These are phyloP conservation scores for Morpho helenor DNA, from an alignment of 2,888 invertebrate species.

Conservation along the genomic window DNA sequence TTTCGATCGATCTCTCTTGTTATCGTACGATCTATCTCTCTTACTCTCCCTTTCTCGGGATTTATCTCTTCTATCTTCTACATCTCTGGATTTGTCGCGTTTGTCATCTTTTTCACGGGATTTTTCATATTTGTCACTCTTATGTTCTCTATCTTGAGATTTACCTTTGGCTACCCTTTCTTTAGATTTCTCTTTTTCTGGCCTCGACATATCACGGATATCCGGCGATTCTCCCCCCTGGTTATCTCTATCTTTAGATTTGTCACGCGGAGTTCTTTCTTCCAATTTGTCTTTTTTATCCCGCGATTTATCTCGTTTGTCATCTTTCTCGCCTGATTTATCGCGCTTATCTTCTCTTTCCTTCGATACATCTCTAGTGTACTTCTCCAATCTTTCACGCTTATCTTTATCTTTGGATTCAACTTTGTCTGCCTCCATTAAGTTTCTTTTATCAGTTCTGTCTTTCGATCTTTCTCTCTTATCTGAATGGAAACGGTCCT, in stretches of 20 bases:
- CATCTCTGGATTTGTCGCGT: slow-evolving; percentile 27
- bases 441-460: slow-evolving; percentile 16
- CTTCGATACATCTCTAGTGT: background rate
- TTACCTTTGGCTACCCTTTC: slow-evolving; percentile 17
- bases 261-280: background rate
- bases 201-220: background rate
- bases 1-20: background rate
- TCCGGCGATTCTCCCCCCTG: background rate
- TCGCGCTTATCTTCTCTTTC: slow-evolving; percentile 23
- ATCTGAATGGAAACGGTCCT: slow-evolving; percentile 3
- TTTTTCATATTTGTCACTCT: slow-evolving; percentile 9
- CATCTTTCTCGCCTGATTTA: slow-evolving; percentile 14
- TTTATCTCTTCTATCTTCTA: slow-evolving; percentile 27
- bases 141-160: slow-evolving; percentile 12
- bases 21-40: slow-evolving; percentile 24
- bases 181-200: slow-evolving; percentile 10
- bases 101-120: slow-evolving; percentile 22
- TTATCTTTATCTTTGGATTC: slow-evolving; percentile 1
- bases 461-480: slow-evolving; percentile 19
- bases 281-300: background rate
- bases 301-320: slow-evolving; percentile 4
- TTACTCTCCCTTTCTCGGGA: slow-evolving; percentile 28
- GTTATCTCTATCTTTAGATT: background rate
- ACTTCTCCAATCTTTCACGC: background rate
- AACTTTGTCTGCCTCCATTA: background rate